Evolutionary conservation across 2,113 vertebrate genomes (phyloP), one percentile per base, ranked within the genome.

Genomic region (Gymnobelideus leadbeateri): DNA sequence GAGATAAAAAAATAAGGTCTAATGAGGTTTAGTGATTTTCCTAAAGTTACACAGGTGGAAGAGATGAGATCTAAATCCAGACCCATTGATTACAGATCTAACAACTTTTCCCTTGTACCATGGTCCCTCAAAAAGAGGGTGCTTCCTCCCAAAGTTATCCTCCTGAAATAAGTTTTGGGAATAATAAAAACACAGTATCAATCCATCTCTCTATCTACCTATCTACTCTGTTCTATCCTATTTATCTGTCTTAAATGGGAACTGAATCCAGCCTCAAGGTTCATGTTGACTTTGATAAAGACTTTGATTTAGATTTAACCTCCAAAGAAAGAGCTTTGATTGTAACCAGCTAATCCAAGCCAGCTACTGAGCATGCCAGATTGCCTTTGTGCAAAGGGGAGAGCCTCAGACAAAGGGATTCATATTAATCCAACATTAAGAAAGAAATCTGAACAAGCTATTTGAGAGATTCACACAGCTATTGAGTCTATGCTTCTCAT

Each of bases 341-440:
- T 97, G 97, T 97, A 98, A 95, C 97, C 94, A 97, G 90, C 91
- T 96, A 94, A 92, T 96, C 68, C 95, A 96, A 97, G 98, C 97
- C 96, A 97, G 95, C 96, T 97, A 97, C 98, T 98, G 98, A 98
- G 98, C 97, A 98, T 96, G 96, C 95, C 95, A 98, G 96, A 97
- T 97, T 97, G 97, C 95, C 96, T 96, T 96, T 98, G 94, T 97
- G 94, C 94, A 94, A 95, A 95, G 94, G 97, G 97, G 96, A 94
- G 43, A 95, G 97, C 94, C 96, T 98, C 96, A 97, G 89, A 94
- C 92, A 97, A 96, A 97, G 77, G 96, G 96, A 97, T 97, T 98
- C 94, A 96, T 94, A 54, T 95, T 92, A 94, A 96, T 94, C 96
- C 95, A 96, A 90, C 53, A 12, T 52, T 55, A 96, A 95, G 84